Percentiles rank a stretch among this genome's conserved stretches.
Evolutionary conservation across 2,113 vertebrate genomes (phyloP).

Genomic region (Sterrhoptilus dennistouni): DNA sequence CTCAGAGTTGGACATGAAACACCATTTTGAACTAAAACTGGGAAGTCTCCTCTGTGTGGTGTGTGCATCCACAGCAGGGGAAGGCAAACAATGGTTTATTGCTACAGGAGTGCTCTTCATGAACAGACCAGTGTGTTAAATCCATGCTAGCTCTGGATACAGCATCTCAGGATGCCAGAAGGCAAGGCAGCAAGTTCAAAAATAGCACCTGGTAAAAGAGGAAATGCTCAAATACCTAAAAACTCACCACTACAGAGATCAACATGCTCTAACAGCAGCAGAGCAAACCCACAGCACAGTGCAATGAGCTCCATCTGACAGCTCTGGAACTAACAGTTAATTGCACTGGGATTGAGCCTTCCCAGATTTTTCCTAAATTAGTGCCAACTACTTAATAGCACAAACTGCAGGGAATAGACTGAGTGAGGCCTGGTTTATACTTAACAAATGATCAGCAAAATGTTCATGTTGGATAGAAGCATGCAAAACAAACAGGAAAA

Average conservation of each 20-base stretch:
- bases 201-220: not conserved
- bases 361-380: constrained; percentile 20
- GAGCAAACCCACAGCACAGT: not conserved
- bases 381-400: constrained; percentile 1
- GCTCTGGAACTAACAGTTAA: not conserved
- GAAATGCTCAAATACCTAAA: not conserved
- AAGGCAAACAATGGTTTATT: not conserved
- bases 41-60: not conserved
- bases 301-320: not conserved
- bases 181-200: not conserved
- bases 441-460: not conserved
- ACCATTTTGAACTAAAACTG: not conserved
- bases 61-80: not conserved
- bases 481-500: not conserved
- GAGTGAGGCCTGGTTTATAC: not conserved
- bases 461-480: not conserved
- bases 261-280: not conserved
- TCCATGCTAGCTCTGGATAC: not conserved
- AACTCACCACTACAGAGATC: not conserved
- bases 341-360: not conserved
- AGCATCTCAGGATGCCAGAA: not conserved
- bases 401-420: not conserved
- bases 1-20: not conserved
- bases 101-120: not conserved
- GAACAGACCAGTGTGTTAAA: not conserved